Percentiles rank a stretch among this genome's conserved stretches.
These are phyloP conservation scores for Acronicta psi DNA, from an alignment of 2,888 invertebrate genomes.

Conservation along the genomic window DNA sequence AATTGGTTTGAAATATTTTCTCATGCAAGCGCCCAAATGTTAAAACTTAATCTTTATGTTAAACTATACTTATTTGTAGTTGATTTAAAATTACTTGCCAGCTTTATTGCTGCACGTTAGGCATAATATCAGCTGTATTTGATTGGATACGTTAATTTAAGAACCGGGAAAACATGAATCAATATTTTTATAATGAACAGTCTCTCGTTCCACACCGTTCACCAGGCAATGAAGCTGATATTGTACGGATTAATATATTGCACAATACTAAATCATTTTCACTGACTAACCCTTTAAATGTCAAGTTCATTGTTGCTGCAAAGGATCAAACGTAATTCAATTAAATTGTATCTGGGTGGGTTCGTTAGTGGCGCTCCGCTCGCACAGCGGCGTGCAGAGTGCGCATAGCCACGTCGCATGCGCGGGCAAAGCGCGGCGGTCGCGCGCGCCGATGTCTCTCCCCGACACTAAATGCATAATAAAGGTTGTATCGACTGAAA, in stretches of 20 bases:
- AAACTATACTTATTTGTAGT: conserved; percentile 61
- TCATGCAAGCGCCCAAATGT: conserved; percentile 66
- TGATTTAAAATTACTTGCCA: conserved; percentile 64
- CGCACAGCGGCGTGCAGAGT: conserved; percentile 31
- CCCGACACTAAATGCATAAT: conserved; percentile 79
- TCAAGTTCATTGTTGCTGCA: conserved; percentile 51
- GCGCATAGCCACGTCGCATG: conserved; percentile 48
- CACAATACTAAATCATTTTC: conserved; percentile 24
- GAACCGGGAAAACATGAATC: conserved; percentile 39
- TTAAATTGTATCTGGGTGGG: conserved; percentile 67
- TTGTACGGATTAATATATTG: conserved; percentile 13
- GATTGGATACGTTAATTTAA: conserved; percentile 55
- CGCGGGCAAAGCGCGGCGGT: conserved; percentile 33
- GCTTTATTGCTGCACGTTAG: conserved; percentile 55
- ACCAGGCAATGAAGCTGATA: conserved; percentile 10
- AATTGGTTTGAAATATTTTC: conserved; percentile 76
- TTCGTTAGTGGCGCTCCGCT: conserved; percentile 65
- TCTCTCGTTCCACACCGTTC: conserved; percentile 16
- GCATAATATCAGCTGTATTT: conserved; percentile 46
- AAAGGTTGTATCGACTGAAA: conserved; percentile 81
- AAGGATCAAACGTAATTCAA: conserved; percentile 68
- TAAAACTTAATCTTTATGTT: conserved; percentile 56
- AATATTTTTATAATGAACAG: conserved; percentile 40
- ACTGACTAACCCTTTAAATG: conserved; percentile 32
- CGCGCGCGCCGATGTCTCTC: conserved; percentile 63